These are phyloP conservation scores for Aphis gossypii DNA, from an alignment of 1,140 invertebrate species.

Conservation along the genomic window DNA sequence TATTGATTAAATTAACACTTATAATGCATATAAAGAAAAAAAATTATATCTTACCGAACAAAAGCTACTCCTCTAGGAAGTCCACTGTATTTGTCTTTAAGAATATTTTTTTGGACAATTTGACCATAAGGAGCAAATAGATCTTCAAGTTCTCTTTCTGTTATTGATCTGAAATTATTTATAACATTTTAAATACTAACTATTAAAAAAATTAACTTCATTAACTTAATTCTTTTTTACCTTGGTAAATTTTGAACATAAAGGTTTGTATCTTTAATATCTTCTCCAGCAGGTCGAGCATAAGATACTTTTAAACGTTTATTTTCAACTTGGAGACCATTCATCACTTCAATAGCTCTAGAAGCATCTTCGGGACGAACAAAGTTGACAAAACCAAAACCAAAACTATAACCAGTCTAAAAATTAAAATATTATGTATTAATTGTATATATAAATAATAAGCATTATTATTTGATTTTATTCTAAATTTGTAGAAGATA, in stretches of 20 bases:
- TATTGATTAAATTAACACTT: background rate
- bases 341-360: conserved; percentile 84
- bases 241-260: conserved; percentile 92
- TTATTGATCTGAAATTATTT: conserved; percentile 69
- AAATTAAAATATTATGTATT: conserved; percentile 33
- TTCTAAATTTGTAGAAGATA: background rate
- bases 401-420: conserved; percentile 93
- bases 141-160: conserved; percentile 80
- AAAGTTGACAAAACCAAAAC: conserved; percentile 96
- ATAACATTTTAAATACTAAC: background rate
- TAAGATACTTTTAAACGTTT: conserved; percentile 87
- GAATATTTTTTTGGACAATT: conserved; percentile 89
- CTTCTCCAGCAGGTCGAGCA: conserved; percentile 87
- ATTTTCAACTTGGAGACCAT: conserved; percentile 87
- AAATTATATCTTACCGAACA: conserved; percentile 74
- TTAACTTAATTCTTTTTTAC: conserved; percentile 62
- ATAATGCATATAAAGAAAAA: background rate
- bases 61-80: conserved; percentile 88
- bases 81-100: conserved; percentile 86
- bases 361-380: conserved; percentile 82
- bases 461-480: background rate
- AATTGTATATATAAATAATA: background rate
- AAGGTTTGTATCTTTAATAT: conserved; percentile 93
- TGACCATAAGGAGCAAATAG: conserved; percentile 86
- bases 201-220: background rate